Evolutionary conservation across 2,113 vertebrate species (phyloP), one percentile per base, ranked within the genome.

Genomic region (Vanacampus margaritifer): DNA sequence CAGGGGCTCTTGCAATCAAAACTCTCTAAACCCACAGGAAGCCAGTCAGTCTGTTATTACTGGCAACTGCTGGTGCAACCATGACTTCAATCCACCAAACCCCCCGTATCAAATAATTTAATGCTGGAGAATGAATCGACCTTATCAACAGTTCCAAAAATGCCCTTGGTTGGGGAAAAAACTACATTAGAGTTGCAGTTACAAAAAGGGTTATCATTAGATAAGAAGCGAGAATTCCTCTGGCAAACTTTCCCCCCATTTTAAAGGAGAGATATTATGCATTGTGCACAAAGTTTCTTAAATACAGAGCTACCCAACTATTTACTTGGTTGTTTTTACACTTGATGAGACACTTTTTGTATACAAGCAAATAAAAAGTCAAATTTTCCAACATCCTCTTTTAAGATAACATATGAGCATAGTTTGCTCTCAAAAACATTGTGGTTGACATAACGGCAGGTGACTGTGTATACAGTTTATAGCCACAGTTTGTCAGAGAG

Each of bases 1-100:
- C 78, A 68, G 64, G 78, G 76, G 57, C 57, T 71, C 70, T 65
- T 50, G 68, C n/a, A 64, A 75, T 67, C 79, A 77, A 86, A 74
- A 85, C 81, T 76, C 86, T 86, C 78, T 72, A 81, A 90, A 28
- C 68, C 75, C 67, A 82, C 84, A 89, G 87, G 84, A 90, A 90
- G 83, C 83, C 84, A 86, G 76, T 67, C 78, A 46, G 86, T 75
- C 83, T 90, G 88, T 89, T 89, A 82, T 88, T 90, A 70, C 84
- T 89, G 86, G 88, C 87, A 87, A 82, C 79, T 68, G 41, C 12
- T 16, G 14, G 14, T 14, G 73, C 65, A 2, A 70, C 75, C 65
- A 67, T 89, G 85, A 86, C 90, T 89, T 89, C 88, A 46, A 89
- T 88, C 72, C 82, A 80, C 79, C 76, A 75, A 88, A 82, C 61